Base-by-base conservation (phyloP, 2,888 invertebrate genomes). In the Unio pictorum region DNA sequence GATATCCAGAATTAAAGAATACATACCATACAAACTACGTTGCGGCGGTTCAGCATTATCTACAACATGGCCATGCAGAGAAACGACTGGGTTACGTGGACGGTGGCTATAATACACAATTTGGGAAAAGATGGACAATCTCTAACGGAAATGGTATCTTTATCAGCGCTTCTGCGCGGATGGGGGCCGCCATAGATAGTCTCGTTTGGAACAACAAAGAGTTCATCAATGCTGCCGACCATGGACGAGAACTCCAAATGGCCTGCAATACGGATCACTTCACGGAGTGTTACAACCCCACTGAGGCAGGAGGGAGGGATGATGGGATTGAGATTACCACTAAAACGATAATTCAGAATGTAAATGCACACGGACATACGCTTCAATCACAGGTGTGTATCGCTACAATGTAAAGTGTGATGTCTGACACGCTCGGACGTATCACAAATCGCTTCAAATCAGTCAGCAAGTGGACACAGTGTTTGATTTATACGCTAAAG, bases 251-350 rank as follows among this genome's bases (percentile, higher is more conserved):
- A 67, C 66, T 78, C 23, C 78, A 80, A 59, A 78, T 78, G 74
- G 78, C 80, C 4, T 71, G 72, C 15, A 75, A 76, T 60, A 70
- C 72, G 15, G 60, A 72, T 45, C 70, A 72, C 15, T 70, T 74
- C 67, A 72, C 71, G 1, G 80, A 80, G 56, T 77, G 78, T 60
- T 80, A 71, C 67, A 79, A 80, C 68, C 78, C 80, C 3, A 79
- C 80, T 0, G 80, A 80, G 69, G 76, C 76, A 18, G 80, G 80
- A 0, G 78, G 77, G 0, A 34, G 73, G 23, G 73, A 74, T 28
- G 80, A 80, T 58, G 15, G 30, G 17, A 57, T 15, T 7, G 30
- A n/a, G 18, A 56, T 30, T 15, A 61, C 72, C 6, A 77, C 78
- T 4, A 71, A 74, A 28, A 69, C 80, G 26, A 59, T 63, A 0